phyloP scores from a whole-genome alignment of 1,140 invertebrate genomes.

The Drosophila littoralis region DNA sequence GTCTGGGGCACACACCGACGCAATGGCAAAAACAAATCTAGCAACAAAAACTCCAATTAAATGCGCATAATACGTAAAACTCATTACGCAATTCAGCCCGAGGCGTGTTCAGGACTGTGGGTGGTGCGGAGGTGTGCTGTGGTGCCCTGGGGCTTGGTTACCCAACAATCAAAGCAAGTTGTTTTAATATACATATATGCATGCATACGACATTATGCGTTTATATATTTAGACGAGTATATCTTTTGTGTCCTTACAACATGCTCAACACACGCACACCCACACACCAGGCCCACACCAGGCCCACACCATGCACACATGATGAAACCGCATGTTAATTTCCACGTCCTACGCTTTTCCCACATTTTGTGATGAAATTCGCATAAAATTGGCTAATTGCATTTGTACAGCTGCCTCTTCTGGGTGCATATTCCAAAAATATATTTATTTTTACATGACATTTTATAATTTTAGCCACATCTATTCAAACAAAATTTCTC shows the following conservation, averaged over 20 bases:
- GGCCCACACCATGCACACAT: too few species aligned
- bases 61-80: conserved; percentile 50
- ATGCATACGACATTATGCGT: neutral
- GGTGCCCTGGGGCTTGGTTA: neutral
- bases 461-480: too few species aligned
- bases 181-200: neutral
- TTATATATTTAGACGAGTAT: neutral
- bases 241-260: neutral
- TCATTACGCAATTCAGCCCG: conserved; percentile 31
- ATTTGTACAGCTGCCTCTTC: neutral
- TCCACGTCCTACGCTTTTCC: too few species aligned
- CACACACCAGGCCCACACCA: neutral
- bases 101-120: neutral
- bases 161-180: conserved; percentile 7
- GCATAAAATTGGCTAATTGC: conserved; percentile 18
- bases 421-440: neutral
- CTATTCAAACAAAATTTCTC: too few species aligned
- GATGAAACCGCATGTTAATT: too few species aligned
- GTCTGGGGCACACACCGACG: conserved; percentile 12
- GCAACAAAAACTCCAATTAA: conserved; percentile 53
- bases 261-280: neutral
- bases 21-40: conserved; percentile 16
- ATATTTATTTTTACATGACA: neutral
- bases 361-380: neutral
- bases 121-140: neutral